These are phyloP conservation scores for Sparus aurata DNA, from an alignment of 2,797 vertebrate species.

Conservation along the genomic window DNA sequence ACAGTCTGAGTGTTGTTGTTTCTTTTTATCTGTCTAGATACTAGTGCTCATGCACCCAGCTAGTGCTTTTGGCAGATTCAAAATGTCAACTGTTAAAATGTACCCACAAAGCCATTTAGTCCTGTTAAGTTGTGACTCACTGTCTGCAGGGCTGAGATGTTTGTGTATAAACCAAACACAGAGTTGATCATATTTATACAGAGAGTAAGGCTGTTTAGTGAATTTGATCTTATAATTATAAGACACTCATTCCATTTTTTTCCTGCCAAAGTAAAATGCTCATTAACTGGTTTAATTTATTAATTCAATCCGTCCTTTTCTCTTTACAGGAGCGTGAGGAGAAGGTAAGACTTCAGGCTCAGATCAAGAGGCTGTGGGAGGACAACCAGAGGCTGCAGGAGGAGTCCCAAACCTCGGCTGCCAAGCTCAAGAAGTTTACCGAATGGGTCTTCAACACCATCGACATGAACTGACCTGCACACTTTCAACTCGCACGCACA, in stretches of 20 bases:
- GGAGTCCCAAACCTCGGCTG: conserved; percentile 95
- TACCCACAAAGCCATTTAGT: conserved; percentile 13
- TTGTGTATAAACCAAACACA: conserved; percentile 34
- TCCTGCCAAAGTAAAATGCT: neutral
- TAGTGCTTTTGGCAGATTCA: conserved; percentile 17
- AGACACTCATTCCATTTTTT: neutral
- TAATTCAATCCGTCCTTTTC: neutral
- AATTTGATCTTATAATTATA: neutral
- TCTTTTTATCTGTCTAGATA: conserved; percentile 11
- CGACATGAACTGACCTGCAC: conserved; percentile 92
- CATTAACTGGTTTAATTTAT: neutral
- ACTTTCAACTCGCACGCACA: neutral
- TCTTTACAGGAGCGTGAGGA: conserved; percentile 93
- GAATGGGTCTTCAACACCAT: conserved; percentile 99
- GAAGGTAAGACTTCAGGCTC: conserved; percentile 93
- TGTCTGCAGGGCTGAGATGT: conserved; percentile 24
- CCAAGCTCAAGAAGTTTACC: conserved; percentile 98
- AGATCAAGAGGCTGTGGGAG: conserved; percentile 95
- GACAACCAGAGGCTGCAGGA: conserved; percentile 97
- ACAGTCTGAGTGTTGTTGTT: neutral
- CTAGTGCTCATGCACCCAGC: conserved; percentile 25
- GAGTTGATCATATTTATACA: conserved; percentile 7
- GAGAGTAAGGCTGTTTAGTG: neutral
- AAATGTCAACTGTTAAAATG: conserved; percentile 44
- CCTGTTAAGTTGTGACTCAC: conserved; percentile 7